Conservation (phyloP, 2,797 vertebrate species). For the Cichlasoma orientale region DNA sequence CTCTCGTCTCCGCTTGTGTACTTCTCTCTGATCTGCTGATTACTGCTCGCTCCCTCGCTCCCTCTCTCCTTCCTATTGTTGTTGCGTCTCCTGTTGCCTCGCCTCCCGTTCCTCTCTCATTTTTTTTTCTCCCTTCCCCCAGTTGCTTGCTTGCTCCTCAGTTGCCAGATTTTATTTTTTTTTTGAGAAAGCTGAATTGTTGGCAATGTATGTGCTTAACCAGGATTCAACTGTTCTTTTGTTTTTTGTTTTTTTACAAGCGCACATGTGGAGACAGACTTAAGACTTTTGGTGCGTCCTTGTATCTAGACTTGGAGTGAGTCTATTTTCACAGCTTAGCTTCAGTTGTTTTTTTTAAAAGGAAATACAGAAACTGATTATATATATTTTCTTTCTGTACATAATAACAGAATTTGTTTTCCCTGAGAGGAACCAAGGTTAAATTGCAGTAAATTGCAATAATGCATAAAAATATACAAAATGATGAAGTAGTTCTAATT, state of each 20-base stretch:
- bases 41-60: not conserved
- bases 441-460: not conserved
- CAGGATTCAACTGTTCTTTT: not conserved
- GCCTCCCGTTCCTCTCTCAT: not conserved
- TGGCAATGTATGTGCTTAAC: conserved; percentile 5
- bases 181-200: conserved; percentile 18
- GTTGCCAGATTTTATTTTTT: conserved; percentile 9
- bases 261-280: conserved; percentile 11
- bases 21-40: conserved; percentile 41
- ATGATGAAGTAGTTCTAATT: not conserved
- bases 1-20: conserved; percentile 24
- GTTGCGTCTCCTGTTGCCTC: conserved; percentile 12
- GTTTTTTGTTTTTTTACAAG: not conserved
- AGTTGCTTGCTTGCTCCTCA: conserved; percentile 22
- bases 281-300: not conserved
- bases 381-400: not conserved
- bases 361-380: too few relatives aligned
- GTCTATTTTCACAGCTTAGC: not conserved
- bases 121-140: conserved; percentile 45
- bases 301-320: not conserved
- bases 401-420: not conserved
- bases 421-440: not conserved
- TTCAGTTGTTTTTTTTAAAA: not conserved
- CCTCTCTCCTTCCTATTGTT: conserved; percentile 5
- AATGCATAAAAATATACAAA: not conserved